Conservation (phyloP, 2,113 vertebrate species). For the Elaphurus davidianus region DNA sequence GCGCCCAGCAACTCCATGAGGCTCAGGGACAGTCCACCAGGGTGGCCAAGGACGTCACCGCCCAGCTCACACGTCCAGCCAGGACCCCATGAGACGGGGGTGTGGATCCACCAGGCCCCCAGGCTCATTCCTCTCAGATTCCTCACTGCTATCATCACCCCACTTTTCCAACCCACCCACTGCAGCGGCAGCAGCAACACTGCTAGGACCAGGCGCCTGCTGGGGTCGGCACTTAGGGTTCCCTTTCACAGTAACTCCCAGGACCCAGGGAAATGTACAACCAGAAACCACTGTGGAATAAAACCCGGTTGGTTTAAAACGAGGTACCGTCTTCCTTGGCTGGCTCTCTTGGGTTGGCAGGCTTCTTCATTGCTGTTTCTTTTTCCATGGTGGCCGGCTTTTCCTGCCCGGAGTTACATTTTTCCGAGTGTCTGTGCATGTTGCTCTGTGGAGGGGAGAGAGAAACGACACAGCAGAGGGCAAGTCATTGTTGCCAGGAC, state of each 20-base stretch:
- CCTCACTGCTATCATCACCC: not conserved
- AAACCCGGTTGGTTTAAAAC: not conserved
- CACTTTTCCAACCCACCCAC: rapidly evolving
- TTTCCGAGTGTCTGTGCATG: constrained; percentile 68
- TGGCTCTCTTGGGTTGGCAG: rapidly evolving
- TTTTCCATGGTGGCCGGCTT: not conserved
- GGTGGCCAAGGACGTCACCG: rapidly evolving
- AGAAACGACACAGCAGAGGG: not conserved
- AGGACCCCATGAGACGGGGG: rapidly evolving
- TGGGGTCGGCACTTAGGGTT: rapidly evolving
- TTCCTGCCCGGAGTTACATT: constrained; percentile 12
- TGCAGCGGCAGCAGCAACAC: rapidly evolving
- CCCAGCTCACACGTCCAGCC: rapidly evolving
- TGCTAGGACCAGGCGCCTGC: rapidly evolving
- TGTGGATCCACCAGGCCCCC: not conserved
- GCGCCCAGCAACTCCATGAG: rapidly evolving
- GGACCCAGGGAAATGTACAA: rapidly evolving
- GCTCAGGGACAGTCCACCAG: rapidly evolving
- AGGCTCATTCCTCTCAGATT: rapidly evolving
- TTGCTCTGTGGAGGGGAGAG: constrained; percentile 62
- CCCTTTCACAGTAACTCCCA: not conserved
- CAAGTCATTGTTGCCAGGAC: not conserved
- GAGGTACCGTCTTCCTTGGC: constrained; percentile 66
- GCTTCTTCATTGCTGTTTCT: not conserved
- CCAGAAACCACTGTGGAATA: rapidly evolving